Conservation (phyloP, 2,113 vertebrate species). For the Seriola rivoliana region DNA sequence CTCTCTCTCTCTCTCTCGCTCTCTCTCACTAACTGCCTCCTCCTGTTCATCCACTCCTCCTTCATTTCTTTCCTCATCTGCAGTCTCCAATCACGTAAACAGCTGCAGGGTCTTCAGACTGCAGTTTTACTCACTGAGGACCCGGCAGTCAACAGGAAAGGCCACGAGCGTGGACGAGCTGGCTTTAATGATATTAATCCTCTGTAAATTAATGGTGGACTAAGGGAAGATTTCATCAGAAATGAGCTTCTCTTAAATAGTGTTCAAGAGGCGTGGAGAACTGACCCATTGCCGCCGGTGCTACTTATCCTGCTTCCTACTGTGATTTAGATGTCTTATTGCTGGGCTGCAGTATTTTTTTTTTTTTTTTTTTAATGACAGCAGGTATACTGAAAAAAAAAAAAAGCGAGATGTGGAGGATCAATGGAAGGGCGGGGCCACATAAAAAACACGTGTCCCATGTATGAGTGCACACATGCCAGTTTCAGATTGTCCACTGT, state of each 20-base stretch:
- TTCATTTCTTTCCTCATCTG: slow-evolving; percentile 46
- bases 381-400: neutral
- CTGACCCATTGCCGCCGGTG: slow-evolving; percentile 42
- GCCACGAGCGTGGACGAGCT: slow-evolving; percentile 24
- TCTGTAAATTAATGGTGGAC: slow-evolving; percentile 59
- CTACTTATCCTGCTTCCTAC: slow-evolving; percentile 25
- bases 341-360: slow-evolving; percentile 11
- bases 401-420: slow-evolving; percentile 14
- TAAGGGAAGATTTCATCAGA: slow-evolving; percentile 57
- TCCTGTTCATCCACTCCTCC: slow-evolving; percentile 27
- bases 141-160: slow-evolving; percentile 27
- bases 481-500: slow-evolving; percentile 58
- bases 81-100: slow-evolving; percentile 62
- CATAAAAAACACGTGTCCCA: neutral
- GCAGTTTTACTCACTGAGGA: slow-evolving; percentile 40
- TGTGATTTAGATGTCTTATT: slow-evolving; percentile 42
- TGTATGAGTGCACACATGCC: slow-evolving; percentile 38
- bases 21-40: neutral
- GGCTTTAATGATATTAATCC: slow-evolving; percentile 75
- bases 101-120: slow-evolving; percentile 61
- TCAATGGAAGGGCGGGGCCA: slow-evolving; percentile 22
- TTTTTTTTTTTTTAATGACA: slow-evolving; percentile 7
- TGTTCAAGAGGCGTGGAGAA: slow-evolving; percentile 23
- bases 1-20: neutral
- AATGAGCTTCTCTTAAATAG: slow-evolving; percentile 49